Evolutionary conservation across 37 sponge, comb jelly and placozoan species (phyloP).

Genomic region (Cliona cf. orientalis): DNA sequence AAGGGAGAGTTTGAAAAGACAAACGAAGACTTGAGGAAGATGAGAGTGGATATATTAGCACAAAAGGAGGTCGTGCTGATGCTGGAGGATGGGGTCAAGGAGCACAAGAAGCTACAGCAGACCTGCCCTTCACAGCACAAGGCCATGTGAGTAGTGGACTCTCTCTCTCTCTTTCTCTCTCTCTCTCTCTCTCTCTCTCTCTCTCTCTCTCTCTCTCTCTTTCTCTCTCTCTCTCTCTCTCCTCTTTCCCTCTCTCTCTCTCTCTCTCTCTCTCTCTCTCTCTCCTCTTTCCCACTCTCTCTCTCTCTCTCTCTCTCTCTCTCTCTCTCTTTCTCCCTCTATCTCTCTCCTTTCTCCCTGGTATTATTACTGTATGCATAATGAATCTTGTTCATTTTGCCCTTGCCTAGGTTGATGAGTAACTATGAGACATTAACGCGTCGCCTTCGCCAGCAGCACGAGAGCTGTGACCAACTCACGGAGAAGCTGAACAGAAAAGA

Average conservation of each 20-base stretch:
- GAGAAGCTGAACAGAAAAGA: constrained; percentile 53
- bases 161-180: constrained; percentile 13
- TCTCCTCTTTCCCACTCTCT: constrained; percentile 1
- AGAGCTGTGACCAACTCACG: constrained; percentile 44
- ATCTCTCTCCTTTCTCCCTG: background rate
- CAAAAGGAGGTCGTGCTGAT: constrained; percentile 67
- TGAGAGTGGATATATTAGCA: constrained; percentile 65
- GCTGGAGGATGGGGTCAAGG: constrained; percentile 53
- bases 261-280: background rate
- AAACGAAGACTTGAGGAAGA: constrained; percentile 47
- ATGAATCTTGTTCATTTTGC: background rate
- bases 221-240: constrained; percentile 3
- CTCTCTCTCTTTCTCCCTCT: background rate
- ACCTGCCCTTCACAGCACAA: constrained; percentile 5
- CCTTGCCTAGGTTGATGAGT: constrained; percentile 10
- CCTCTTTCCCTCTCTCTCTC: background rate
- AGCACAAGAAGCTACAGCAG: constrained; percentile 47
- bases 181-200: background rate
- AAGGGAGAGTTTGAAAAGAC: constrained; percentile 25
- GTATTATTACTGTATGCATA: background rate
- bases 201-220: constrained; percentile 18
- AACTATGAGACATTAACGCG: constrained; percentile 54
- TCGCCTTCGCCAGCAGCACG: constrained; percentile 29
- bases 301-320: constrained; percentile 19
- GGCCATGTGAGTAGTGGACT: constrained; percentile 28